These are phyloP conservation scores for Drosophila austrosaltans DNA, from an alignment of 2,888 invertebrate genomes.

Conservation along the genomic window DNA sequence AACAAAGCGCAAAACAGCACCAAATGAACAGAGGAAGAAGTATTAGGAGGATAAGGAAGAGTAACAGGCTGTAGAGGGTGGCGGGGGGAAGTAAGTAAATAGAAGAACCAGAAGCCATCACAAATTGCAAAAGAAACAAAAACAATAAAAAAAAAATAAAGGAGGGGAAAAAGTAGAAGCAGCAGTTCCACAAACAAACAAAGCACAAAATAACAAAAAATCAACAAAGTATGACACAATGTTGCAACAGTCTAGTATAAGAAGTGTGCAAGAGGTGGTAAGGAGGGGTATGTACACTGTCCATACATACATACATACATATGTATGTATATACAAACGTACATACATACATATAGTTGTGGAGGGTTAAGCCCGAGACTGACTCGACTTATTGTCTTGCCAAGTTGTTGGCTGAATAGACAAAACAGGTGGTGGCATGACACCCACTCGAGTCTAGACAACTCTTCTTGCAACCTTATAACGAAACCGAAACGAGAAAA, in stretches of 20 bases:
- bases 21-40: slow-evolving; percentile 29
- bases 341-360: slow-evolving; percentile 13
- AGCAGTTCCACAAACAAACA: slow-evolving; percentile 60
- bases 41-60: neutral
- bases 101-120: slow-evolving; percentile 33
- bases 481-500: too few relatives aligned
- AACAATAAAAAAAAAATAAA: slow-evolving; percentile 28
- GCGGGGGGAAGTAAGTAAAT: neutral
- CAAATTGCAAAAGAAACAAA: slow-evolving; percentile 56
- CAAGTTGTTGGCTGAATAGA: neutral
- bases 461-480: neutral
- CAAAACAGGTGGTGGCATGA: slow-evolving; percentile 4
- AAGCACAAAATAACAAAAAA: slow-evolving; percentile 45
- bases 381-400: neutral
- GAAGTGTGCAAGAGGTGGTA: neutral
- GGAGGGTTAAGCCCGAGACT: slow-evolving; percentile 29
- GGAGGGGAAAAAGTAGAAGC: neutral
- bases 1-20: slow-evolving; percentile 49
- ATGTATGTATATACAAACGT: too few relatives aligned
- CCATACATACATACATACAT: too few relatives aligned
- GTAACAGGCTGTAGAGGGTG: slow-evolving; percentile 7
- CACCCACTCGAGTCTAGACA: slow-evolving; percentile 10
- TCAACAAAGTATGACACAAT: slow-evolving; percentile 74
- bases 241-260: slow-evolving; percentile 52
- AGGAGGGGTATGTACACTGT: neutral